These are phyloP conservation scores for Meriones psammophilus DNA, from an alignment of 2,797 vertebrate species.

Conservation along the genomic window DNA sequence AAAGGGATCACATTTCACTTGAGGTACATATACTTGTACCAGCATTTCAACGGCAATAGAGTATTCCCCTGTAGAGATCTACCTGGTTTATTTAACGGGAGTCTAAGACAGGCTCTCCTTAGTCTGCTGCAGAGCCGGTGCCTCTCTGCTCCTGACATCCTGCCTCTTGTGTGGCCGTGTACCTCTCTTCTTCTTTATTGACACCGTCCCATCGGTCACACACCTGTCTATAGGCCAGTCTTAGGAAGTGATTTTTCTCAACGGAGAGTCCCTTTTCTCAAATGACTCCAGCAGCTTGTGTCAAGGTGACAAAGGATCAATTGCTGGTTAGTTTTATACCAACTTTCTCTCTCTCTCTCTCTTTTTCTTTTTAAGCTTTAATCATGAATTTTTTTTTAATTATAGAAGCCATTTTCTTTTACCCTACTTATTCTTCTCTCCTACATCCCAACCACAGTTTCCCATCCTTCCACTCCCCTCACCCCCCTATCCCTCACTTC, in stretches of 20 bases:
- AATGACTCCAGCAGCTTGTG: background rate
- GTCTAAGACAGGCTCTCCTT: no score
- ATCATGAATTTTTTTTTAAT: background rate
- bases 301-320: background rate
- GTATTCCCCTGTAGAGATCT: background rate
- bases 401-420: background rate
- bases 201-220: no score
- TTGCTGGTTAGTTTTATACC: background rate
- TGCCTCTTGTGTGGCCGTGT: no score
- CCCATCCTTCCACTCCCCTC: background rate
- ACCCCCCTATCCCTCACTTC: background rate
- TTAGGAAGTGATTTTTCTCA: background rate
- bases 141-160: no score
- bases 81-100: constrained; percentile 6
- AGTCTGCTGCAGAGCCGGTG: no score
- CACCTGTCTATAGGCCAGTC: background rate
- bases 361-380: background rate
- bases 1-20: background rate
- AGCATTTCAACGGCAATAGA: background rate
- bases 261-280: background rate
- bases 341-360: background rate
- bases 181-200: no score
- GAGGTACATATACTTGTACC: background rate
- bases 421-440: background rate
- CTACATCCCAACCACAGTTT: background rate